Conservation (phyloP, 2,797 vertebrate species). For the Acrocephalus scirpaceus region DNA sequence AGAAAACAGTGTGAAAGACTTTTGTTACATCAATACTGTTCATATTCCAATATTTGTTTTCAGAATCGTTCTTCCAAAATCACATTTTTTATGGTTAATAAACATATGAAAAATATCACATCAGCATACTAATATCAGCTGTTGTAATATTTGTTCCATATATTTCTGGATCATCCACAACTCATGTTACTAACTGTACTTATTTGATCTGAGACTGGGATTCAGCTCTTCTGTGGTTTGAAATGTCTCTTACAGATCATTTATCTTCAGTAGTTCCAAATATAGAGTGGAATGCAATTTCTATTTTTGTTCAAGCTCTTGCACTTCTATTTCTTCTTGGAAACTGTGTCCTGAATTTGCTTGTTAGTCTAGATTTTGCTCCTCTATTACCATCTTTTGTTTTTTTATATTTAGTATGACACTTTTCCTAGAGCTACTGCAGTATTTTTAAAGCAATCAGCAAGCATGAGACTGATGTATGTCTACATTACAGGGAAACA, state of each 20-base stretch:
- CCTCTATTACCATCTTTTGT: background rate
- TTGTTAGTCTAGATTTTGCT: background rate
- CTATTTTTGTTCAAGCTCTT: constrained; percentile 17
- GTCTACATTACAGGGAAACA: background rate
- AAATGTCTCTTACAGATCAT: constrained; percentile 50
- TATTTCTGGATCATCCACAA: constrained; percentile 36
- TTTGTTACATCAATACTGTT: background rate
- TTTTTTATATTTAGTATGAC: background rate
- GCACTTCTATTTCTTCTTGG: constrained; percentile 10
- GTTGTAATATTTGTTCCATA: constrained; percentile 29
- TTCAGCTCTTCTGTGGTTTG: constrained; percentile 36
- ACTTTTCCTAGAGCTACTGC: background rate
- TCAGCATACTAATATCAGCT: constrained; percentile 20
- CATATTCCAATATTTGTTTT: constrained; percentile 6
- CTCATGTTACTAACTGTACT: background rate
- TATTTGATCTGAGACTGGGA: constrained; percentile 8
- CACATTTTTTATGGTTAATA: constrained; percentile 27
- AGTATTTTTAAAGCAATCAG: background rate
- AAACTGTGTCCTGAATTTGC: background rate
- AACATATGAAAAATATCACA: constrained; percentile 26
- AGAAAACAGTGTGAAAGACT: background rate
- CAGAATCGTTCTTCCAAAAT: background rate
- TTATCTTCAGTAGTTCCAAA: constrained; percentile 41
- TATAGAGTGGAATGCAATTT: background rate
- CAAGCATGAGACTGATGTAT: background rate